Percentiles rank a stretch among this genome's conserved stretches.
These are phyloP conservation scores for Ariopsis seemanni DNA, from an alignment of 2,113 vertebrate genomes.

Conservation along the genomic window DNA sequence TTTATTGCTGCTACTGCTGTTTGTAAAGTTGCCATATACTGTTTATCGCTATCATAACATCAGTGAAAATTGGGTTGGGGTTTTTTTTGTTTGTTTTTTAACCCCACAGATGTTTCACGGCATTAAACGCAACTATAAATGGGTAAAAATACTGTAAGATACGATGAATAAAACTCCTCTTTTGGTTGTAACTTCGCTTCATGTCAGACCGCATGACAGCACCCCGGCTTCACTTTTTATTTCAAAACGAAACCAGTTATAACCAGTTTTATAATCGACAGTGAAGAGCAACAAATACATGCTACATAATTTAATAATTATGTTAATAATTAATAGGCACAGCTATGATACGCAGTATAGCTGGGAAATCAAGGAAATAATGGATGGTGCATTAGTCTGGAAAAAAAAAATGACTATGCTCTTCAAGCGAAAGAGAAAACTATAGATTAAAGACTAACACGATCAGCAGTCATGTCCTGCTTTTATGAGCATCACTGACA, in stretches of 20 bases:
- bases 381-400: constrained; percentile 5
- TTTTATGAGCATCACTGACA: constrained; percentile 2
- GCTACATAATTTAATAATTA: constrained; percentile 14
- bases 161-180: too few relatives aligned
- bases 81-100: too few relatives aligned
- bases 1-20: neutral
- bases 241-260: constrained; percentile 7
- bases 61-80: neutral
- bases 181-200: neutral
- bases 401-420: neutral
- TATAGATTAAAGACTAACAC: neutral
- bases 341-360: neutral
- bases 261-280: neutral
- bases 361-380: constrained; percentile 1
- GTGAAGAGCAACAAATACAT: neutral
- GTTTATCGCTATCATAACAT: neutral
- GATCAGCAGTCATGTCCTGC: neutral
- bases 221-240: neutral
- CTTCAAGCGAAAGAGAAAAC: constrained; percentile 6
- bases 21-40: neutral
- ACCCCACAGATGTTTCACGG: neutral
- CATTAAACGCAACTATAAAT: neutral
- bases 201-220: neutral
- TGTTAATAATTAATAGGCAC: constrained; percentile 6
- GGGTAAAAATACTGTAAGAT: neutral